These are phyloP conservation scores for Globodera rostochiensis DNA, from an alignment of 1,140 invertebrate species.

Conservation along the genomic window DNA sequence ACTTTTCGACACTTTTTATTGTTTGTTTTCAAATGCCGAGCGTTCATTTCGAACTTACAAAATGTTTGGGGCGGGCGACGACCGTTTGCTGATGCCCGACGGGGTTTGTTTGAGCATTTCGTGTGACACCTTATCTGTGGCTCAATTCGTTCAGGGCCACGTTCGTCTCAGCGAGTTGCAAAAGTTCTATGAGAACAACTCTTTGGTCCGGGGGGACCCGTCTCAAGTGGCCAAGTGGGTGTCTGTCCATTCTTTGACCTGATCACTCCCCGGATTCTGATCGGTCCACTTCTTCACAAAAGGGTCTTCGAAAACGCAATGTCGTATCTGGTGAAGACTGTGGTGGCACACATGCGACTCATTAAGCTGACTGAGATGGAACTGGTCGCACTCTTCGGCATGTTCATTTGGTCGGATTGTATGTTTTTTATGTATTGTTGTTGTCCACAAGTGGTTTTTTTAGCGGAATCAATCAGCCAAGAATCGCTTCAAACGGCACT, in stretches of 20 bases:
- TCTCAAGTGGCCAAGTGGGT: slow-evolving; percentile 45
- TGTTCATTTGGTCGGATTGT: slow-evolving; percentile 52
- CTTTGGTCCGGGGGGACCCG: slow-evolving; percentile 42
- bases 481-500: slow-evolving; percentile 12
- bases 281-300: slow-evolving; percentile 16
- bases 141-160: slow-evolving; percentile 38
- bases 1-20: slow-evolving; percentile 51
- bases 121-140: neutral
- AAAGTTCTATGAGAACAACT: slow-evolving; percentile 54
- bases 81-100: slow-evolving; percentile 49
- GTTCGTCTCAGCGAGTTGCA: slow-evolving; percentile 45
- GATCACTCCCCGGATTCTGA: neutral
- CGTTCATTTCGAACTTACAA: slow-evolving; percentile 50
- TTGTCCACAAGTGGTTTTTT: neutral
- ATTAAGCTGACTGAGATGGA: slow-evolving; percentile 50
- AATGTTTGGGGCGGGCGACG: slow-evolving; percentile 44
- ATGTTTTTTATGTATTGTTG: neutral
- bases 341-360: slow-evolving; percentile 52
- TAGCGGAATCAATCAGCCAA: slow-evolving; percentile 2
- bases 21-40: slow-evolving; percentile 52
- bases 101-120: too few species aligned
- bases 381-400: slow-evolving; percentile 46
- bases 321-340: slow-evolving; percentile 47
- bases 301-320: slow-evolving; percentile 54
- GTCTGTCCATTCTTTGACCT: neutral